Conservation (phyloP, 2,113 vertebrate genomes). For the Podiceps cristatus region DNA sequence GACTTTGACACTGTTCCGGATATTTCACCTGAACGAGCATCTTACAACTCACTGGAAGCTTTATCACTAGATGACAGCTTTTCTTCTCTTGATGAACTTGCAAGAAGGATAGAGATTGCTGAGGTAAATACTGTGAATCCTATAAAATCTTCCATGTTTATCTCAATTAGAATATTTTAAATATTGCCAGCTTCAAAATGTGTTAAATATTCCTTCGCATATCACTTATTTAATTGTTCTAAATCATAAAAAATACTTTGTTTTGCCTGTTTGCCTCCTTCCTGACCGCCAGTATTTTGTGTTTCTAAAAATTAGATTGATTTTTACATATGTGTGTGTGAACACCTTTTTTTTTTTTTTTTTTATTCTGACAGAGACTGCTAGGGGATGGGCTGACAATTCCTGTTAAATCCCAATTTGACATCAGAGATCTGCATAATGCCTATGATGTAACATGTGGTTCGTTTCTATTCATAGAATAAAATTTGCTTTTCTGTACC, state of each 20-base stretch:
- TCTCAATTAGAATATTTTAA: not conserved
- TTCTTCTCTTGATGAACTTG: conserved; percentile 90
- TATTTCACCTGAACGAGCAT: conserved; percentile 71
- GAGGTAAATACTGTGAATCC: conserved; percentile 81
- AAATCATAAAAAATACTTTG: not conserved
- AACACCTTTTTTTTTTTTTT: not conserved
- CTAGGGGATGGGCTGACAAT: not conserved
- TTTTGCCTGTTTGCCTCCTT: not conserved
- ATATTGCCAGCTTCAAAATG: not conserved
- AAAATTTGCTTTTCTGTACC: not conserved
- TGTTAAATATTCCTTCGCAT: not conserved
- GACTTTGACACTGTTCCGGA: conserved; percentile 72
- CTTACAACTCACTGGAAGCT: conserved; percentile 73
- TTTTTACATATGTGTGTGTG: not conserved
- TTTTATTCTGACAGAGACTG: not conserved
- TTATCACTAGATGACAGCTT: conserved; percentile 79
- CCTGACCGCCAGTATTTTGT: not conserved
- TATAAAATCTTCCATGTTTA: not conserved
- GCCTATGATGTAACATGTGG: not conserved
- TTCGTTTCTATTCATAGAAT: not conserved
- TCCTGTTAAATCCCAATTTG: not conserved
- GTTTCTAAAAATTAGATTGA: not conserved
- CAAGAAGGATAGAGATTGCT: conserved; percentile 87
- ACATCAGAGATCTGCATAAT: not conserved
- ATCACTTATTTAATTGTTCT: not conserved